Conservation (phyloP, 2,113 vertebrate species). For the Rhombomys opimus region DNA sequence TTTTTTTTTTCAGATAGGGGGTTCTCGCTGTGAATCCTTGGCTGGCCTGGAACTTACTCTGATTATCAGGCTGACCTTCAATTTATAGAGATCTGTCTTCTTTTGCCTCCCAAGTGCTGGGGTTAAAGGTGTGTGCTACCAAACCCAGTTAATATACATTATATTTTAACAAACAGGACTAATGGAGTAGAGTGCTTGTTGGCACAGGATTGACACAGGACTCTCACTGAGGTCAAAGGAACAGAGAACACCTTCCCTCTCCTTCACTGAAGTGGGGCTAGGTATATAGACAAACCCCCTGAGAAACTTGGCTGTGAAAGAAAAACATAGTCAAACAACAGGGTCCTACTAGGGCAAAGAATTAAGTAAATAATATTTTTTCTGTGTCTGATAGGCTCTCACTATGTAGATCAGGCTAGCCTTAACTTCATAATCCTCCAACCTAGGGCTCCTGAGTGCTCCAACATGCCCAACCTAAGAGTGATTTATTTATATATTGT, state of each 20-base stretch:
- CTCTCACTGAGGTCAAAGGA: slow-evolving; percentile 7
- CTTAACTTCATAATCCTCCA: background rate
- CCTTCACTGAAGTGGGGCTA: background rate
- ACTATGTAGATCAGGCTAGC: background rate
- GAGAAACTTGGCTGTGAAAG: slow-evolving; percentile 7
- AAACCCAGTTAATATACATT: background rate
- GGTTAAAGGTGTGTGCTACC: background rate
- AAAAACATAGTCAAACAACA: slow-evolving; percentile 11
- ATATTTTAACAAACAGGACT: slow-evolving; percentile 17
- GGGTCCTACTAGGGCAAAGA: background rate
- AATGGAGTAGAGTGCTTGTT: background rate
- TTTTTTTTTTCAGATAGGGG: background rate
- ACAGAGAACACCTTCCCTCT: background rate
- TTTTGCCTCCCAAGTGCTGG: background rate
- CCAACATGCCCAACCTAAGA: background rate
- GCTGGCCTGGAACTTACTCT: background rate
- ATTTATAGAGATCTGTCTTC: background rate
- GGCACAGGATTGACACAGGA: slow-evolving; percentile 16
- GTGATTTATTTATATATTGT: background rate
- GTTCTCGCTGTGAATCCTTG: background rate
- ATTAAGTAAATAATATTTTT: background rate
- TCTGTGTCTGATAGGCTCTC: background rate
- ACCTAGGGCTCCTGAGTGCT: background rate
- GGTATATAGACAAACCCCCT: background rate
- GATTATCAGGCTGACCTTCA: background rate